A percentile compares a stretch with the other conserved stretches of the same genome.
These are phyloP conservation scores for Oceanites oceanicus DNA, from an alignment of 2,113 vertebrate genomes.

Conservation along the genomic window DNA sequence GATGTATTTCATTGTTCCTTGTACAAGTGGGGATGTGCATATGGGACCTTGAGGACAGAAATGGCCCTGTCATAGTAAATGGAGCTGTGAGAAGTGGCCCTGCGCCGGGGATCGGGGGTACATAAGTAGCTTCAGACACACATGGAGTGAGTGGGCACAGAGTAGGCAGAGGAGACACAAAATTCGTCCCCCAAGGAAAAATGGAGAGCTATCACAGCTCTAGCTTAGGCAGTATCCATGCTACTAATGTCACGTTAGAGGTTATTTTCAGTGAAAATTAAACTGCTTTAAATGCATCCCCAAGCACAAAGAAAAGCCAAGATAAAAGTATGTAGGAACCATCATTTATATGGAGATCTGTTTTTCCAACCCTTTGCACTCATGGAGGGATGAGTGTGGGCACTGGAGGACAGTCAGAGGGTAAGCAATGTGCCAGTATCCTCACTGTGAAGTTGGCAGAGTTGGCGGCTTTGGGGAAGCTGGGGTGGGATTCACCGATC, in stretches of 20 bases:
- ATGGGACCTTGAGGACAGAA: neutral
- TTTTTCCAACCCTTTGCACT: neutral
- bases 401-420: neutral
- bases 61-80: neutral
- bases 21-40: neutral
- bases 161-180: neutral
- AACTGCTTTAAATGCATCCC: neutral
- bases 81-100: neutral
- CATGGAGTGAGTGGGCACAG: accelerated
- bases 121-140: neutral
- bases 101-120: accelerated
- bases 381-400: neutral
- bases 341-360: neutral
- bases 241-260: neutral
- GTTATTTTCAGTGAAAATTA: neutral
- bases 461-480: neutral
- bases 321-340: neutral
- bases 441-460: neutral
- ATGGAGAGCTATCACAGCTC: neutral
- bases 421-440: neutral
- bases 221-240: neutral
- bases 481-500: neutral
- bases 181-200: neutral
- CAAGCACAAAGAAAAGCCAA: neutral
- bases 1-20: neutral